Conservation (phyloP, 2,888 invertebrate genomes). For the Orthosia cruda region DNA sequence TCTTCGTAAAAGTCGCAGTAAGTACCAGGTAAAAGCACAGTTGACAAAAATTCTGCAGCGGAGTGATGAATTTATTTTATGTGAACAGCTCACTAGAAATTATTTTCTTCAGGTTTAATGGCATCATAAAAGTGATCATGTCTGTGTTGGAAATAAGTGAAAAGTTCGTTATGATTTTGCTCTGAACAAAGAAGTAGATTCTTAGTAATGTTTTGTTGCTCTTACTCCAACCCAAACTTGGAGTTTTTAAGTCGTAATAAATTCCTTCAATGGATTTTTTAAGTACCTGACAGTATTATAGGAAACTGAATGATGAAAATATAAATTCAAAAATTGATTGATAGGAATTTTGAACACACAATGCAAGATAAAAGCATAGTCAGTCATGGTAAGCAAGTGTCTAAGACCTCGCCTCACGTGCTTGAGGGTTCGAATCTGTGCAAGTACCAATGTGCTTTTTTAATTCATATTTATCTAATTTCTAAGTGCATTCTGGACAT, state of each 20-base stretch:
- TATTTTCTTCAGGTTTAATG: constrained; percentile 47
- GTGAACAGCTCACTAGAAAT: constrained; percentile 35
- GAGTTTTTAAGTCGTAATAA: neutral
- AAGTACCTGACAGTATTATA: too few relatives aligned
- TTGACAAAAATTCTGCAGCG: constrained; percentile 60
- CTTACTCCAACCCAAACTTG: neutral
- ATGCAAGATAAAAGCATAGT: too few relatives aligned
- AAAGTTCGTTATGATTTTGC: constrained; percentile 3
- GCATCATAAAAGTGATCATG: constrained; percentile 32
- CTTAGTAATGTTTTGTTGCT: neutral
- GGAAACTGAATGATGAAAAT: too few relatives aligned
- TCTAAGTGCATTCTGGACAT: too few relatives aligned
- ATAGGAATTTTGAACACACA: too few relatives aligned
- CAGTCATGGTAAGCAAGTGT: too few relatives aligned
- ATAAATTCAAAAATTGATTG: too few relatives aligned
- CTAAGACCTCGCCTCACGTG: too few relatives aligned
- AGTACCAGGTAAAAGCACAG: constrained; percentile 57
- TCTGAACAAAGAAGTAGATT: neutral
- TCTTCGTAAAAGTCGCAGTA: constrained; percentile 54
- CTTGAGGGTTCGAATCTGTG: too few relatives aligned
- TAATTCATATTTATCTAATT: too few relatives aligned
- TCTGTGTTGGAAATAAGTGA: constrained; percentile 5
- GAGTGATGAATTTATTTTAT: constrained; percentile 53
- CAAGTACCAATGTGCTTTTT: too few relatives aligned
- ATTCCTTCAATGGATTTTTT: too few relatives aligned